Percentiles rank a stretch among this genome's conserved stretches.
Evolutionary conservation across 2,113 vertebrate genomes (phyloP).

Genomic region (Piprites chloris): DNA sequence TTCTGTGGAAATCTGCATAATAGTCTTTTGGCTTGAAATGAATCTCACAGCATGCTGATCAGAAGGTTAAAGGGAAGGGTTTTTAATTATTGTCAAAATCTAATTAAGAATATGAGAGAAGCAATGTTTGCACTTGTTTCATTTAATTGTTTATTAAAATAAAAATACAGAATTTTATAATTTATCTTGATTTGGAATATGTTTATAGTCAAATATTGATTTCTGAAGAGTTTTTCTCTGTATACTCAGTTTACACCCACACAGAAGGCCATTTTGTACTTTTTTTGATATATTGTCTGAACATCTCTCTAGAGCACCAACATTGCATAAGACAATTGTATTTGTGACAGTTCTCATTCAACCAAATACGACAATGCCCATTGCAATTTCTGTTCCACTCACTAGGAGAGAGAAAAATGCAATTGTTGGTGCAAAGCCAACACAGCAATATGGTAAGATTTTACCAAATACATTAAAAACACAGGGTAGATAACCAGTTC

Average conservation of each 20-base stretch:
- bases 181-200: neutral
- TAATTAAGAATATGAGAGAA: neutral
- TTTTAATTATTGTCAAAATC: neutral
- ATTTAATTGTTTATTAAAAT: slow-evolving; percentile 3
- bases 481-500: neutral
- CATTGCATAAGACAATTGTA: neutral
- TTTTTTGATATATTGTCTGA: neutral
- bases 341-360: neutral
- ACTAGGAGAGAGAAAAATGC: neutral
- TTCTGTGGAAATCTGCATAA: neutral
- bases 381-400: neutral
- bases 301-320: neutral
- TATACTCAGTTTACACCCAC: neutral
- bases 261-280: neutral
- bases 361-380: neutral
- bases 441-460: neutral
- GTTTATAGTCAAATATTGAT: neutral
- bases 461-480: neutral
- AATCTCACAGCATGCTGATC: neutral
- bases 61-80: neutral
- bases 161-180: neutral
- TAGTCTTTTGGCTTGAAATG: neutral
- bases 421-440: no score
- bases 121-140: neutral
- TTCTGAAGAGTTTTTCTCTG: neutral